These are phyloP conservation scores for Drosophila albomicans DNA, from an alignment of 1,140 invertebrate genomes.

Conservation along the genomic window DNA sequence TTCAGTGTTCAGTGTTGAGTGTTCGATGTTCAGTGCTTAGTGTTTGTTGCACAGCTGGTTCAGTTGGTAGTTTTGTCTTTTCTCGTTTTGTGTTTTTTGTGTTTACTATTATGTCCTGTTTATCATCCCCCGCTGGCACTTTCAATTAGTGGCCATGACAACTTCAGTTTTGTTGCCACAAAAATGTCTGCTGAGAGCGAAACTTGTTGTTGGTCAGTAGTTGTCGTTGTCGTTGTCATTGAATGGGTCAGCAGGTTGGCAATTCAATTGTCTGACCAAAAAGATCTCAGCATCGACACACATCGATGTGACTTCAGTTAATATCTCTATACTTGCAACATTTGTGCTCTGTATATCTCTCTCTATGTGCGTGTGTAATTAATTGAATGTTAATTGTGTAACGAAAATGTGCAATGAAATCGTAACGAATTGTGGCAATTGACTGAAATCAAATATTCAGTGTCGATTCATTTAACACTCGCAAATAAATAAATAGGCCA, in stretches of 20 bases:
- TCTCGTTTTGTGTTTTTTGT: neutral
- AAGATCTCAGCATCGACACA: neutral
- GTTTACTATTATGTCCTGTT: constrained; percentile 14
- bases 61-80: too few species aligned
- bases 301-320: neutral
- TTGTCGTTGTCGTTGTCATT: constrained; percentile 1
- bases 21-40: too few species aligned
- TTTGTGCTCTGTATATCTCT: neutral
- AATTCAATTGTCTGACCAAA: constrained; percentile 40
- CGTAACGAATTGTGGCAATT: constrained; percentile 41
- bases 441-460: constrained; percentile 58
- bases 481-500: constrained; percentile 52
- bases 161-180: constrained; percentile 56
- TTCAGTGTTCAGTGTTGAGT: too few species aligned
- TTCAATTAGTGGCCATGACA: constrained; percentile 79
- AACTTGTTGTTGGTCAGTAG: constrained; percentile 9
- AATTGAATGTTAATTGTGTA: constrained; percentile 64
- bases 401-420: constrained; percentile 58
- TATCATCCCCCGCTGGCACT: constrained; percentile 47
- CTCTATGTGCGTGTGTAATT: constrained; percentile 29
- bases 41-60: too few species aligned
- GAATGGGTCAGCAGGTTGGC: constrained; percentile 46
- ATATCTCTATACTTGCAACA: neutral
- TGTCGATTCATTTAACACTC: constrained; percentile 64
- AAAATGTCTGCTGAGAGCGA: constrained; percentile 1